Base-by-base conservation (phyloP, 2,113 vertebrate species). In the Potamarius usumacintae region DNA sequence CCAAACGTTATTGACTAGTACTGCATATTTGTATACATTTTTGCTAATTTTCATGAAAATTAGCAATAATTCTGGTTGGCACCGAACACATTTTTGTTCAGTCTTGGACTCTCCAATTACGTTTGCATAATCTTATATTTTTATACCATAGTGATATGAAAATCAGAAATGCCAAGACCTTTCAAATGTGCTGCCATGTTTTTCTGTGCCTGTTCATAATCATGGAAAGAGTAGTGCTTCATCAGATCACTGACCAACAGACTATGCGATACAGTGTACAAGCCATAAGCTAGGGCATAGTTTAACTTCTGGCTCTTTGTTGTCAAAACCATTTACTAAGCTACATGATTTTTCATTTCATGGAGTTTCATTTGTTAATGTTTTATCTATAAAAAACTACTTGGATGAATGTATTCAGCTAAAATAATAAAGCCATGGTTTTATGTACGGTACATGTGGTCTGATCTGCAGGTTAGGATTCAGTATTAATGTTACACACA, bases 371-470 rank as follows among this genome's bases (percentile, higher is more conserved):
- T 53, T 72, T 83, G 20, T 18, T 58, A 60, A 83, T 9, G 18
- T 82, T 18, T 63, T 84, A 15, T 63, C n/a, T 18, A 74, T 67
- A 85, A 15, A 27, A 85, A 15, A 27, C 74, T 25, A 79, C 60
- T 65, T 85, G 52, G 77, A 86, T 88, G 63, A 86, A 67, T 82
- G 81, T 88, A 60, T 76, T 85, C 69, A 85, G 30, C 15, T 85
- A 48, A 88, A 63, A 88, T 17, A 88, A 90, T 86, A 88, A 90
- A 90, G 62, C 60, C 12, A 8, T 58, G 74, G 55, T 88, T 90
- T 90, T 87, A 89, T 71, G 14, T 48, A 88, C 22, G 7, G 79
- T 62, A 82, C 58, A 12, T 82, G 18, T 25, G 25, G 48, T n/a
- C 53, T 25, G 60, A 18, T 17, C 17, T 80, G 78, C 15, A 58